These are phyloP conservation scores for Sweltsa coloradensis DNA, from an alignment of 1,140 invertebrate genomes.

Conservation along the genomic window DNA sequence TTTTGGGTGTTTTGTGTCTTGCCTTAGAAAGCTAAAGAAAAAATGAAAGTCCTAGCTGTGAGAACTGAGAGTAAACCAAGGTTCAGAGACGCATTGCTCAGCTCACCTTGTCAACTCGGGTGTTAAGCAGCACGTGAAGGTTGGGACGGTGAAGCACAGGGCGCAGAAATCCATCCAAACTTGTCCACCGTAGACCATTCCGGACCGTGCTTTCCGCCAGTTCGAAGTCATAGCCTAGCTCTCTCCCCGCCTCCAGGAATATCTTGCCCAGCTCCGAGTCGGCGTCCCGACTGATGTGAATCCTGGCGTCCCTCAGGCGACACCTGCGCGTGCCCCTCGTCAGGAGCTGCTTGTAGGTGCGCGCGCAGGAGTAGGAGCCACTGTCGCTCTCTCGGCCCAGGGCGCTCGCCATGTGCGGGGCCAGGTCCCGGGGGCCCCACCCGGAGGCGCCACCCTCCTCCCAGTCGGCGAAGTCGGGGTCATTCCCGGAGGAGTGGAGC, in stretches of 20 bases:
- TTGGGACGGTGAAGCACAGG: constrained; percentile 50
- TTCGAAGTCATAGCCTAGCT: constrained; percentile 24
- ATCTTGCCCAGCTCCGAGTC: constrained; percentile 15
- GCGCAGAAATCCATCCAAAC: constrained; percentile 44
- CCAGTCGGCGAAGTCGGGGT: constrained; percentile 46
- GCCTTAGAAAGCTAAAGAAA: too few species aligned
- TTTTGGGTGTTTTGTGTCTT: too few species aligned
- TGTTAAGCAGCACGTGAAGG: constrained; percentile 52
- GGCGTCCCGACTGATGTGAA: constrained; percentile 3
- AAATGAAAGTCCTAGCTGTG: too few species aligned
- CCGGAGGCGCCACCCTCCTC: constrained; percentile 30
- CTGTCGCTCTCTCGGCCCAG: constrained; percentile 12
- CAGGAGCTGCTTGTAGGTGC: background rate
- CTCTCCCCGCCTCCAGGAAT: constrained; percentile 30
- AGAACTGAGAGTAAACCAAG: background rate
- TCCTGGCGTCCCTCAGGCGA: background rate
- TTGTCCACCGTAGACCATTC: constrained; percentile 38
- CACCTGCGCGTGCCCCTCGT: background rate
- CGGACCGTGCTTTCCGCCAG: constrained; percentile 31
- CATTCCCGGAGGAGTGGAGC: constrained; percentile 46
- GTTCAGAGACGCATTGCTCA: constrained; percentile 5
- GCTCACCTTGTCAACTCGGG: constrained; percentile 47
- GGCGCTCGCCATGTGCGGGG: constrained; percentile 38
- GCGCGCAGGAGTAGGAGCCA: constrained; percentile 24
- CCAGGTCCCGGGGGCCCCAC: constrained; percentile 41